Evolutionary conservation across 35 echinoderm and acorn worm species (phyloP).

Genomic region (Patiria miniata): DNA sequence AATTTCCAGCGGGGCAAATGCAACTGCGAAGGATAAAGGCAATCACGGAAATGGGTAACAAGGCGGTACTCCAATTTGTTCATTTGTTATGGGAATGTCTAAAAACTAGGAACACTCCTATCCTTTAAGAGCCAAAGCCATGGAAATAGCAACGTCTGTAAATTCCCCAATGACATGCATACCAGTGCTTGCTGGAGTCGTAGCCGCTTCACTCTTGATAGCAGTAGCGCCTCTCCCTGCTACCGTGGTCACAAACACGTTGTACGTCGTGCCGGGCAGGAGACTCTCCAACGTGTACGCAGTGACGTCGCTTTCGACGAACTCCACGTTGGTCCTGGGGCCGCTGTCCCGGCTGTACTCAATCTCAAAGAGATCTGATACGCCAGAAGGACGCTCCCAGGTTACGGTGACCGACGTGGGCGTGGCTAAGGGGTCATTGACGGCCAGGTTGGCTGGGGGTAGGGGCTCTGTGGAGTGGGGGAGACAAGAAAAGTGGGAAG

Average conservation of each 20-base stretch:
- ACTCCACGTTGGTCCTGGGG: background rate
- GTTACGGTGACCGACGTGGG: background rate
- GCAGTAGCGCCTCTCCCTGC: background rate
- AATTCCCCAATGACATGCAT: background rate
- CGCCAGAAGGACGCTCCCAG: background rate
- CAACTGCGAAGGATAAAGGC: background rate
- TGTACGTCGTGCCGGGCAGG: background rate
- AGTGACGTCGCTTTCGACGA: background rate
- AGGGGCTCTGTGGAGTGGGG: background rate
- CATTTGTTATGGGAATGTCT: no score
- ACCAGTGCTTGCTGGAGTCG: background rate
- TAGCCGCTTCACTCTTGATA: background rate
- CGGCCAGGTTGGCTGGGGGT: background rate
- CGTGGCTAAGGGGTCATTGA: background rate
- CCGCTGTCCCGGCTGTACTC: background rate
- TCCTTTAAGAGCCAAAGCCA: no score
- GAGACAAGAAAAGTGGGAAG: background rate
- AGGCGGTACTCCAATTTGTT: no score
- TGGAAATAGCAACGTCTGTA: no score
- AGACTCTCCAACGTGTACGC: background rate
- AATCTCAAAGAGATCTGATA: background rate
- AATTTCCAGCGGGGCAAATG: slow-evolving; percentile 17
- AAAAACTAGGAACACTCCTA: no score
- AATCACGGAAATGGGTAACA: background rate
- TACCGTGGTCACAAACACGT: slow-evolving; percentile 5